These are phyloP conservation scores for Brachyhypopomus occidentalis DNA, from an alignment of 2,113 vertebrate species.

Conservation along the genomic window DNA sequence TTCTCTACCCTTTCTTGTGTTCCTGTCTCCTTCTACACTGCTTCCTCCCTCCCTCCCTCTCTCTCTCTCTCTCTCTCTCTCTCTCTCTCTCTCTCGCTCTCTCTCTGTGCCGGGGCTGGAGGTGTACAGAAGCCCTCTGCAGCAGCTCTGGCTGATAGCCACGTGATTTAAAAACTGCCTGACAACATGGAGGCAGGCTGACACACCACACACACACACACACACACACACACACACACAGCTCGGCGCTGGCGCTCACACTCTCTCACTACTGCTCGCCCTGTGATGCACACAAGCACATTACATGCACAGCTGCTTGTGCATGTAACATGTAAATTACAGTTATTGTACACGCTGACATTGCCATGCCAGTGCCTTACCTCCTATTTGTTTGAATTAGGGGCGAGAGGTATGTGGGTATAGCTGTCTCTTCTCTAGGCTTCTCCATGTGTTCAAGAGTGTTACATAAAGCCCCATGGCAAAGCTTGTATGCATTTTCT, in stretches of 20 bases:
- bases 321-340: neutral
- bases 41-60: conserved; percentile 16
- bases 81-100: conserved; percentile 24
- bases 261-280: neutral
- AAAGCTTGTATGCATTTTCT: too few species aligned
- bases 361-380: neutral
- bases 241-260: conserved; percentile 33
- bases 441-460: neutral
- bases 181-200: conserved; percentile 75
- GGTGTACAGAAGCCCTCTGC: conserved; percentile 75
- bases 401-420: neutral
- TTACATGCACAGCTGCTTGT: conserved; percentile 17
- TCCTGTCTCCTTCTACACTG: neutral
- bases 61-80: conserved; percentile 38
- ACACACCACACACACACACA: conserved; percentile 38
- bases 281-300: conserved; percentile 12
- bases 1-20: neutral
- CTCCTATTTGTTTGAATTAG: neutral
- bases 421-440: neutral
- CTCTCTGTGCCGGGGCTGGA: conserved; percentile 56
- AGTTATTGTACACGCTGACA: neutral
- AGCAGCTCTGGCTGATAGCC: conserved; percentile 70
- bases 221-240: conserved; percentile 41
- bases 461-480: too few species aligned
- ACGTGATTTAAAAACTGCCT: conserved; percentile 79